Conservation (phyloP, 2,797 vertebrate species). For the Alosa sapidissima region DNA sequence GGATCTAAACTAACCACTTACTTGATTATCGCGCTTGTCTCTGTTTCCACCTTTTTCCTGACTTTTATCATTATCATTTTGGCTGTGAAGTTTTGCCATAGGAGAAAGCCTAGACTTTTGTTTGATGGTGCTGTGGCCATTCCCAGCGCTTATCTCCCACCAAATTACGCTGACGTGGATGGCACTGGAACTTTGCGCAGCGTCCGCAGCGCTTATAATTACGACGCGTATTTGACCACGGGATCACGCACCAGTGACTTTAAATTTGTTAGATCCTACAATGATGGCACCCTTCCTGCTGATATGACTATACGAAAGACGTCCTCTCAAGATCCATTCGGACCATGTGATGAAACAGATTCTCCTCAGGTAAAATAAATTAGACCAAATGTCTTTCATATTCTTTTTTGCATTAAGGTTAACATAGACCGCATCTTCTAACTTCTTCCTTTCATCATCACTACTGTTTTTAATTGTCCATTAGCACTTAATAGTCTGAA, state of each 20-base stretch:
- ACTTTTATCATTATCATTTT: slow-evolving; percentile 62
- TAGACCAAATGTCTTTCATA: slow-evolving; percentile 51
- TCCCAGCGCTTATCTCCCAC: slow-evolving; percentile 61
- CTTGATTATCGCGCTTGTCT: slow-evolving; percentile 62
- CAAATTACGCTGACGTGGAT: slow-evolving; percentile 69
- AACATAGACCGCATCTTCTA: too few species aligned
- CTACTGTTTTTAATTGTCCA: slow-evolving; percentile 40
- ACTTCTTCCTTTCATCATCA: too few species aligned
- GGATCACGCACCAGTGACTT: slow-evolving; percentile 71
- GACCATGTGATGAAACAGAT: neutral
- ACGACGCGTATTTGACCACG: slow-evolving; percentile 66
- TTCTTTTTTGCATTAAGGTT: slow-evolving; percentile 46
- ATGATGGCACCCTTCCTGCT: slow-evolving; percentile 61
- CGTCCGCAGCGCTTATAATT: slow-evolving; percentile 57
- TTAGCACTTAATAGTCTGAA: slow-evolving; percentile 34
- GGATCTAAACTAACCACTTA: slow-evolving; percentile 61
- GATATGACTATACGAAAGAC: neutral
- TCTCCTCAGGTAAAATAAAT: neutral
- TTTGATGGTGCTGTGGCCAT: slow-evolving; percentile 58
- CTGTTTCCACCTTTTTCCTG: slow-evolving; percentile 63
- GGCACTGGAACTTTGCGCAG: slow-evolving; percentile 58
- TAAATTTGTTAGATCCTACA: slow-evolving; percentile 68
- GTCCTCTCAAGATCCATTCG: neutral
- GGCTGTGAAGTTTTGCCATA: slow-evolving; percentile 58
- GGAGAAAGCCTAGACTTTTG: slow-evolving; percentile 59